A percentile compares a stretch with the other conserved stretches of the same genome.
These are phyloP conservation scores for Tringa solitaria DNA, from an alignment of 2,113 vertebrate species.

Conservation along the genomic window DNA sequence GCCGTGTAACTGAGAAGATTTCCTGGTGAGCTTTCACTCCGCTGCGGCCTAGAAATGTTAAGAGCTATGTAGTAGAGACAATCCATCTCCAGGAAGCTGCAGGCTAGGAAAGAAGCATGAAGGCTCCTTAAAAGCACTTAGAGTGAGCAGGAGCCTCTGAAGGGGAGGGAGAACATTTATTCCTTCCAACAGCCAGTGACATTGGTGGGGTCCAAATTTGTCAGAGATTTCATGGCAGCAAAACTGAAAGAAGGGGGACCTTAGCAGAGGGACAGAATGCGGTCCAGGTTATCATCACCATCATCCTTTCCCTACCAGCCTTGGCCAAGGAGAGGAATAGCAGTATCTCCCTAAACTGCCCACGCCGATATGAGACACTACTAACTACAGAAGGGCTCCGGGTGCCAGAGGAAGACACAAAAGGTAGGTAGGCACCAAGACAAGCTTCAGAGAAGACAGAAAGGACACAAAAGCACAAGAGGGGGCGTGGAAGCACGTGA, in stretches of 20 bases:
- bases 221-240: background rate
- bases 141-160: background rate
- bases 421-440: background rate
- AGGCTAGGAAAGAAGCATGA: constrained; percentile 51
- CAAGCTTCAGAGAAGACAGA: background rate
- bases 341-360: background rate
- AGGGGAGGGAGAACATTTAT: background rate
- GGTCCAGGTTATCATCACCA: background rate
- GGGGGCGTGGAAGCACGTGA: background rate
- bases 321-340: background rate
- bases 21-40: constrained; percentile 51
- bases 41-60: constrained; percentile 55
- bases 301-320: background rate
- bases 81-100: constrained; percentile 58
- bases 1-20: constrained; percentile 53
- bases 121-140: constrained; percentile 16
- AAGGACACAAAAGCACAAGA: background rate
- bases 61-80: constrained; percentile 8
- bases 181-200: background rate
- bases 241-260: background rate
- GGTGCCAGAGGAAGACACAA: background rate
- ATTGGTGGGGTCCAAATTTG: background rate
- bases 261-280: background rate
- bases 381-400: background rate
- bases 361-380: fast-evolving